Conservation (phyloP, 1,140 invertebrate genomes). For the Calephelis nemesis region DNA sequence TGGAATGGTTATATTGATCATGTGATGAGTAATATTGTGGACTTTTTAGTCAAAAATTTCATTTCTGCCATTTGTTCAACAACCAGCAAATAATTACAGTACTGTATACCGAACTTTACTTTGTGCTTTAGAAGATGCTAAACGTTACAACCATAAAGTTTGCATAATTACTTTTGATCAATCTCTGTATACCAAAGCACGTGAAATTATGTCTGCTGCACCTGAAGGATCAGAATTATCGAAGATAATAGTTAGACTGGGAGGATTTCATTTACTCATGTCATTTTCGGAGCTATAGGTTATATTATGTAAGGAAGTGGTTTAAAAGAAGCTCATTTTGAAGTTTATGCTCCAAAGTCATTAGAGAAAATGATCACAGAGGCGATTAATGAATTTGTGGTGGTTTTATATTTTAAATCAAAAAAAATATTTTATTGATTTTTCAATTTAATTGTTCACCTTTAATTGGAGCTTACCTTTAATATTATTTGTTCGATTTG, state of each 20-base stretch:
- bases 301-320: constrained; percentile 63
- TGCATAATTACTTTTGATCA: constrained; percentile 59
- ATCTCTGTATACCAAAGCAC: constrained; percentile 65
- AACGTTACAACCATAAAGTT: constrained; percentile 33
- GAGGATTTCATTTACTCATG: constrained; percentile 64
- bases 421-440: too few relatives aligned
- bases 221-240: constrained; percentile 44
- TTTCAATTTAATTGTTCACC: too few relatives aligned
- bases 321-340: constrained; percentile 53
- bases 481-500: too few relatives aligned
- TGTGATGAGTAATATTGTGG: constrained; percentile 25
- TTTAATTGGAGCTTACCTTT: too few relatives aligned
- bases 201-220: constrained; percentile 58
- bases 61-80: constrained; percentile 54
- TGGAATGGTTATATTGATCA: constrained; percentile 30
- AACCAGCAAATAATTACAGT: constrained; percentile 47
- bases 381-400: too few relatives aligned
- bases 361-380: too few relatives aligned
- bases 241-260: constrained; percentile 51
- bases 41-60: constrained; percentile 17
- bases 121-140: constrained; percentile 45
- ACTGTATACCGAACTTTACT: constrained; percentile 56
- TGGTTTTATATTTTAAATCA: too few relatives aligned
- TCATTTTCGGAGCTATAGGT: constrained; percentile 60
- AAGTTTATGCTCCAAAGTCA: too few relatives aligned